Evolutionary conservation across 2,113 vertebrate genomes (phyloP), one percentile per base, ranked within the genome.

Genomic region (Rhabdomys dilectus): DNA sequence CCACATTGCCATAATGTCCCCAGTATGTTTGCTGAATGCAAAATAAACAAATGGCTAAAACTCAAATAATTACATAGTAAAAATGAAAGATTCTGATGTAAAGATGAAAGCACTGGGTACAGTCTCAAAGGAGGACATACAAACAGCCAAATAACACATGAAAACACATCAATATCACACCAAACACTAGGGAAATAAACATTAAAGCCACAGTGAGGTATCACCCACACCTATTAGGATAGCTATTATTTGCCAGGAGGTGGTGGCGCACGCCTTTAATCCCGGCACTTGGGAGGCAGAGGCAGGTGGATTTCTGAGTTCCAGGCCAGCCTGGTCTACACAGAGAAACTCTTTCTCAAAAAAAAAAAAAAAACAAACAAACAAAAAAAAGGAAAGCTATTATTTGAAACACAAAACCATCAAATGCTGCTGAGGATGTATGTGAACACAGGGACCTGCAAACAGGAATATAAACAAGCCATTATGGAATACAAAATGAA

Each of bases 21-120:
- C 45, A 75, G 16, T 72, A 19, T 62, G 60, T 8, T 34, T 95
- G 89, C 68, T 39, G 89, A 73, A 89, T 26, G 72, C 29, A 95
- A 96, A 93, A 72, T 88, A 88, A 95, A 53, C 84, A 75, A 94
- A 91, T 22, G 58, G 24, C 31, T 36, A 66, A 66, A 86, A 68
- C 24, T 48, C 29, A 86, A 85, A 31, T 24, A 68, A 51, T 60
- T 58, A 34, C 31, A 39, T 21, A 64, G 39, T 11, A 75, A 70
- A 64, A 88, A 88, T 53, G 3, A n/a, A 70, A 81, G 51, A 64
- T 48, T 78, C 48, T 39, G 51, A 80, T 68, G 19, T 13, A 72
- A 58, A 72, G 45, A 81, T 56, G 36, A 42, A 19, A 42, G 26
- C 70, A 31, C 56, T 15, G 10, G 66, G 51, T 75, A 92, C 51